Evolutionary conservation across 2,888 invertebrate species (phyloP).

Genomic region (Pollenia griseotomentosa): DNA sequence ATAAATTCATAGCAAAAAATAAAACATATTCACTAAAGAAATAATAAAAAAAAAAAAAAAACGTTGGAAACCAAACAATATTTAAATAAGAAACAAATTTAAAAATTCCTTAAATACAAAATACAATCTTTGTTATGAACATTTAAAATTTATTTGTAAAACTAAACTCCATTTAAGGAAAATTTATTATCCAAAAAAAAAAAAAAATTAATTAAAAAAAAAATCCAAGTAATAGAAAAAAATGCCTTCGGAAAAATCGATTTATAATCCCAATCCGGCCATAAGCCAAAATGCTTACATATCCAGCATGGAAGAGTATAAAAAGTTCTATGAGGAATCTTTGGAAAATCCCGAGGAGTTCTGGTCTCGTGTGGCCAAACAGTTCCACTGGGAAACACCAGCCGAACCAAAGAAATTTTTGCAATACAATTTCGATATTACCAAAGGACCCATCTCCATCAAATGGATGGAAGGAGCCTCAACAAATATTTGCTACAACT

Average conservation of each 20-base stretch:
- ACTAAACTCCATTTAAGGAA: conserved; percentile 24
- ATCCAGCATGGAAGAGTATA: conserved; percentile 90
- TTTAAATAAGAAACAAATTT: conserved; percentile 18
- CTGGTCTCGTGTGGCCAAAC: conserved; percentile 96
- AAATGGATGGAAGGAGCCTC: conserved; percentile 98
- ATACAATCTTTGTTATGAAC: conserved; percentile 50
- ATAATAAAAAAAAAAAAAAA: conserved; percentile 29
- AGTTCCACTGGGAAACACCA: conserved; percentile 96
- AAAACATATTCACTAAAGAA: too few relatives aligned
- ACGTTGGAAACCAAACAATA: conserved; percentile 22
- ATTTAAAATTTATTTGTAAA: conserved; percentile 11
- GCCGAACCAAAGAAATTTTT: conserved; percentile 91
- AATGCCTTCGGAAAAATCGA: conserved; percentile 86
- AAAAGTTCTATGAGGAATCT: conserved; percentile 92
- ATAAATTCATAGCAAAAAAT: conserved; percentile 6
- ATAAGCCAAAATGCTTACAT: conserved; percentile 87
- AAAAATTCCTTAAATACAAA: conserved; percentile 6
- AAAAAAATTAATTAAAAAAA: conserved; percentile 1
- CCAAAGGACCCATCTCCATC: conserved; percentile 94
- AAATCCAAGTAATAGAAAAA: conserved; percentile 68
- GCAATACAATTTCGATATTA: conserved; percentile 95
- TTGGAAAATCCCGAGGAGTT: conserved; percentile 95
- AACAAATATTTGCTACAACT: conserved; percentile 98
- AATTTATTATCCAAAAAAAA: not conserved
- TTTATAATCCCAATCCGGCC: conserved; percentile 86